Percentiles rank a stretch among this genome's conserved stretches.
Evolutionary conservation across 2,888 invertebrate species (phyloP).

Genomic region (Drosophila nr. fundita): DNA sequence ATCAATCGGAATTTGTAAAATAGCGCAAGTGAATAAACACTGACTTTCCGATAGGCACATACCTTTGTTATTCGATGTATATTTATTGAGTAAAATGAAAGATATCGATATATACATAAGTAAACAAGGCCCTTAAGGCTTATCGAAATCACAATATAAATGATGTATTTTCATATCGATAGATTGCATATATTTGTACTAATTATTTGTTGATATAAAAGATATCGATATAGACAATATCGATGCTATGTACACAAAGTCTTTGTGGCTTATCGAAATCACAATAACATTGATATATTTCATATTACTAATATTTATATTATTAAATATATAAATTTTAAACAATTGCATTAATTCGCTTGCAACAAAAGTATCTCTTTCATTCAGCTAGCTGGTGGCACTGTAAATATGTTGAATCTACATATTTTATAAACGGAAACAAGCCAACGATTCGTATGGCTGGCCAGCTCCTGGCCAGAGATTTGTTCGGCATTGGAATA

Average conservation of each 20-base stretch:
- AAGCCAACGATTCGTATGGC: constrained; percentile 50
- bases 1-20: background rate
- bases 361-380: background rate
- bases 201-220: background rate
- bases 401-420: constrained; percentile 54
- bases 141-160: background rate
- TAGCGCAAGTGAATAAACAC: background rate
- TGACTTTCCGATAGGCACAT: background rate
- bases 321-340: background rate
- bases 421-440: constrained; percentile 60
- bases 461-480: constrained; percentile 16
- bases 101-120: background rate
- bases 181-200: background rate
- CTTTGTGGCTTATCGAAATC: background rate
- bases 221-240: background rate
- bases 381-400: constrained; percentile 26
- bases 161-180: background rate
- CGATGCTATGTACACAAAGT: background rate
- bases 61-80: background rate
- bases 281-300: background rate
- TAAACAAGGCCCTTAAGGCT: background rate
- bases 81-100: background rate
- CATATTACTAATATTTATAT: background rate
- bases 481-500: constrained; percentile 45
- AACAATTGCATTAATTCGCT: background rate